Conservation (phyloP, 2,888 invertebrate genomes). For the Flexamia atlantica region DNA sequence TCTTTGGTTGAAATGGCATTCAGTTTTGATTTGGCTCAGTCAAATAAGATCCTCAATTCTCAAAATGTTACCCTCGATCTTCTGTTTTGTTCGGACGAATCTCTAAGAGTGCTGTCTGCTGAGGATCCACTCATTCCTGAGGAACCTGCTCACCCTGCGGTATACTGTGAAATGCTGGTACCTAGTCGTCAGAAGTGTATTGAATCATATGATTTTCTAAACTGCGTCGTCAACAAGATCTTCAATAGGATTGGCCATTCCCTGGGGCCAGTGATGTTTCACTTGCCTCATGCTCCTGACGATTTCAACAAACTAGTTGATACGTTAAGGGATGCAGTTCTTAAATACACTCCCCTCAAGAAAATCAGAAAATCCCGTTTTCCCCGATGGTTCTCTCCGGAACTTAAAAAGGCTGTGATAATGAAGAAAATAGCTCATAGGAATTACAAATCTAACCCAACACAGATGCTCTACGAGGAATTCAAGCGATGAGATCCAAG, state of each 20-base stretch:
- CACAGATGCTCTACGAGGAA: neutral
- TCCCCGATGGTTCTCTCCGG: slow-evolving; percentile 35
- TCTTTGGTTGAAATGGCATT: slow-evolving; percentile 3
- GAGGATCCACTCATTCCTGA: neutral
- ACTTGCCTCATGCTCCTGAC: neutral
- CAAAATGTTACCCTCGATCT: slow-evolving; percentile 23
- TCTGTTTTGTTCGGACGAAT: neutral
- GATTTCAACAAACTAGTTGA: neutral
- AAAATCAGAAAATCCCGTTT: slow-evolving; percentile 9
- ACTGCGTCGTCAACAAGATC: slow-evolving; percentile 9
- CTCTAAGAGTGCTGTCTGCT: neutral
- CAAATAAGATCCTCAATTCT: neutral
- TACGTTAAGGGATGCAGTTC: neutral
- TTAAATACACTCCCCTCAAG: slow-evolving; percentile 17
- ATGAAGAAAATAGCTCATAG: slow-evolving; percentile 20
- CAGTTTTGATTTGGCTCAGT: slow-evolving; percentile 15
- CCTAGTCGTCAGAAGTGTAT: neutral
- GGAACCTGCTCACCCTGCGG: slow-evolving; percentile 35
- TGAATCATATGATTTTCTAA: slow-evolving; percentile 5
- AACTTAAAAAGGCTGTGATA: neutral
- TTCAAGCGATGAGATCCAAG: neutral
- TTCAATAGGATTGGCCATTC: slow-evolving; percentile 3
- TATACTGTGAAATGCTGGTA: neutral
- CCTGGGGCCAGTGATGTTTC: neutral
- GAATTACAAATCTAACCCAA: slow-evolving; percentile 5